phyloP scores from a whole-genome alignment of 1,140 invertebrate genomes.

The Drosophila quadrilineata region DNA sequence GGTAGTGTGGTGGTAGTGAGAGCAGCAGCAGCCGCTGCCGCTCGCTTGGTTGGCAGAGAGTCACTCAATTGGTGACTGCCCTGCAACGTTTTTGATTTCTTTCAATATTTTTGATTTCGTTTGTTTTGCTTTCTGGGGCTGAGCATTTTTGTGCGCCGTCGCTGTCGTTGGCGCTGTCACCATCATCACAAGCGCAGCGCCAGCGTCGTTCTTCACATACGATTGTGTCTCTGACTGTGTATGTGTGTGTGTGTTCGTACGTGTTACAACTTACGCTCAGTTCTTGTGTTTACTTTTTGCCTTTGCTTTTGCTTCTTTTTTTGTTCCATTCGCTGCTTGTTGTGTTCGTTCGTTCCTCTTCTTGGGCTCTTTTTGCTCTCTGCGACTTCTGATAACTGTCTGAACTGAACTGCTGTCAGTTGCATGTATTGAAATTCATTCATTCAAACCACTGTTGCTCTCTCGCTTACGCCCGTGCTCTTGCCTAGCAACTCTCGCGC shows the following conservation, averaged over 20 bases:
- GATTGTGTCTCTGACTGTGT: too few species aligned
- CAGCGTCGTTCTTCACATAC: conserved; percentile 1
- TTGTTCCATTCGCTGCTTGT: background rate
- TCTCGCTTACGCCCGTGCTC: too few species aligned
- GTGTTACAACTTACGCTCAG: conserved; percentile 39
- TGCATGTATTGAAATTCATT: conserved; percentile 81
- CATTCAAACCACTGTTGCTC: conserved; percentile 63
- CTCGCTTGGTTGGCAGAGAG: too few species aligned
- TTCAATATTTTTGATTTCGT: conserved; percentile 72
- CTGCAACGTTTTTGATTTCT: conserved; percentile 63
- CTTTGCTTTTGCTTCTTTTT: conserved; percentile 22
- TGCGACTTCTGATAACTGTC: conserved; percentile 52
- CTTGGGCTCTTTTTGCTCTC: conserved; percentile 3
- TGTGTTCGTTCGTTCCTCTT: background rate
- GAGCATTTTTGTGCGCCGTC: conserved; percentile 73
- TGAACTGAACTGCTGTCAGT: conserved; percentile 72
- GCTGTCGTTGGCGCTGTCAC: conserved; percentile 29
- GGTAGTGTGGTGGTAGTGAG: too few species aligned
- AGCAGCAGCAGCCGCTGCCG: too few species aligned
- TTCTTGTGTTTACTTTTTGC: conserved; percentile 48
- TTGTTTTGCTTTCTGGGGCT: conserved; percentile 58
- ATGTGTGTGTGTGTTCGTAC: too few species aligned
- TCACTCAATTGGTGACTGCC: conserved; percentile 57
- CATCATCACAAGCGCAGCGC: background rate
- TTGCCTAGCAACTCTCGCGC: conserved; percentile 16